phyloP scores from a whole-genome alignment of 2,113 vertebrate genomes.

The Callipepla californica region DNA sequence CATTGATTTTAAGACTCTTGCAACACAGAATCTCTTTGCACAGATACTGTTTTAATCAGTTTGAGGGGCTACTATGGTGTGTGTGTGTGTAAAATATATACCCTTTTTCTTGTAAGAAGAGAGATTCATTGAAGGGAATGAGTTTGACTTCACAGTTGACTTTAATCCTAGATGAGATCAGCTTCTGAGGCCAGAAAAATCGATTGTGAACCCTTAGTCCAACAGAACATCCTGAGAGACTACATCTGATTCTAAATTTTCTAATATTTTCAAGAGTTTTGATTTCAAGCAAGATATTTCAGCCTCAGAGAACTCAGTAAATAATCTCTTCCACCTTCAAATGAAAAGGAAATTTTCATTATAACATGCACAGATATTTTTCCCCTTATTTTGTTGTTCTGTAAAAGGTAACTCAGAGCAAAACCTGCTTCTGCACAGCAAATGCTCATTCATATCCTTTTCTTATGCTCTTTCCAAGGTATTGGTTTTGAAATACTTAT shows the following conservation, averaged over 20 bases:
- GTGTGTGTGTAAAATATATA: neutral
- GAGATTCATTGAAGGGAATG: neutral
- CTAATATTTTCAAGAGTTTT: conserved; percentile 1
- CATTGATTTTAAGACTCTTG: neutral
- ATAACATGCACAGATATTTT: neutral
- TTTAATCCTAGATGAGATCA: conserved; percentile 35
- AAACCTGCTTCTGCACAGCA: neutral
- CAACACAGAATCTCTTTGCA: neutral
- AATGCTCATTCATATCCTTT: neutral
- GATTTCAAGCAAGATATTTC: neutral
- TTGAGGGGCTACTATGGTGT: neutral
- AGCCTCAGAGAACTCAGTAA: neutral
- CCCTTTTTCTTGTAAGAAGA: neutral
- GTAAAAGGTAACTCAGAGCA: neutral
- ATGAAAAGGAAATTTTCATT: neutral
- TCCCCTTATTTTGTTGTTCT: neutral
- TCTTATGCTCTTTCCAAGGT: neutral
- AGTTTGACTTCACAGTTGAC: neutral
- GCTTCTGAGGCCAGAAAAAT: conserved; percentile 44
- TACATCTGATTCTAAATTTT: neutral
- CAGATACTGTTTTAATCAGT: neutral
- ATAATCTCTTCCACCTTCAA: neutral
- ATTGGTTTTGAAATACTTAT: neutral
- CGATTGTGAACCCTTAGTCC: neutral
- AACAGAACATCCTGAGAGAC: neutral